Conservation (phyloP, 2,113 vertebrate species). For the Microtus ochrogaster region DNA sequence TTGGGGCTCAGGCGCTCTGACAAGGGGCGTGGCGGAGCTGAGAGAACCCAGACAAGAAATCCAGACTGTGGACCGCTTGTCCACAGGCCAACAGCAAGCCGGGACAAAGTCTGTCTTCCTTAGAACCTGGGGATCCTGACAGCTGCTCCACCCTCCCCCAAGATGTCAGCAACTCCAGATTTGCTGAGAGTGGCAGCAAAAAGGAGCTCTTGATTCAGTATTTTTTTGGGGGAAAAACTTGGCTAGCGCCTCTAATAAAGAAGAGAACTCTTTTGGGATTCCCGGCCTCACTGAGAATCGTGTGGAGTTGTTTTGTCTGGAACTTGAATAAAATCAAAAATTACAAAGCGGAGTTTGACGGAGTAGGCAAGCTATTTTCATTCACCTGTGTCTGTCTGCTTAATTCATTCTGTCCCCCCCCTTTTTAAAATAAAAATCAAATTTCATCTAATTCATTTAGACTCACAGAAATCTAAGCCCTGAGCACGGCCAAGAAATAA, state of each 20-base stretch:
- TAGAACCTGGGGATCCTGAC: conserved; percentile 64
- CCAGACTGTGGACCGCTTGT: conserved; percentile 84
- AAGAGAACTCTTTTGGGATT: neutral
- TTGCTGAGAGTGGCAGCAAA: conserved; percentile 22
- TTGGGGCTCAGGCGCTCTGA: conserved; percentile 80
- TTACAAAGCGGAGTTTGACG: neutral
- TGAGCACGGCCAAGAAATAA: neutral
- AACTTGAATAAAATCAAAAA: conserved; percentile 49
- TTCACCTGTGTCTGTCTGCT: neutral
- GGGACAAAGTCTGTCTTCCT: conserved; percentile 62
- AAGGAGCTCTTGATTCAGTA: neutral
- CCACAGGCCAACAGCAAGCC: conserved; percentile 72
- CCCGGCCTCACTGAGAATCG: neutral
- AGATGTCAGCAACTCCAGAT: neutral
- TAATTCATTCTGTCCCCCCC: neutral
- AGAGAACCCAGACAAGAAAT: conserved; percentile 81
- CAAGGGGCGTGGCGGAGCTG: conserved; percentile 80
- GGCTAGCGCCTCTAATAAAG: conserved; percentile 5
- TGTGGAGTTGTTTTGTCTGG: conserved; percentile 41
- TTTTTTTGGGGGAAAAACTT: neutral
- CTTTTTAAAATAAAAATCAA: neutral
- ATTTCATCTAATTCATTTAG: neutral
- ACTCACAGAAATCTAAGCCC: conserved; percentile 8
- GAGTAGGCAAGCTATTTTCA: neutral
- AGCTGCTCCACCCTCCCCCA: neutral